A percentile compares a stretch with the other conserved stretches of the same genome.
These are phyloP conservation scores for Romanogobio albipinnatus DNA, from an alignment of 2,113 vertebrate species.

Conservation along the genomic window DNA sequence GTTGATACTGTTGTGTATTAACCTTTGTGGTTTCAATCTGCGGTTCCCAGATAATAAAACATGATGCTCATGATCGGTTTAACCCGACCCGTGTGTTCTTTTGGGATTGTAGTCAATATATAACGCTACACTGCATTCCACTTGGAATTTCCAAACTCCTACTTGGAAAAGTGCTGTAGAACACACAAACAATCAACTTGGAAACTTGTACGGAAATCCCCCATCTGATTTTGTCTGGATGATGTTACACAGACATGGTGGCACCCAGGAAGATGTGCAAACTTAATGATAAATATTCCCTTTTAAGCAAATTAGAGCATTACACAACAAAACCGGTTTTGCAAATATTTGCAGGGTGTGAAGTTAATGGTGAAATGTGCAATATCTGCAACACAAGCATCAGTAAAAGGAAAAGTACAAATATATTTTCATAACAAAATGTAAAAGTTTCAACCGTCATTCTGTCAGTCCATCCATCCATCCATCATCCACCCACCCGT, in stretches of 20 bases:
- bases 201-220: not conserved
- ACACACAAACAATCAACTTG: not conserved
- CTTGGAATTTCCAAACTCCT: not conserved
- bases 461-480: too few species aligned
- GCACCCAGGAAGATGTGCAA: not conserved
- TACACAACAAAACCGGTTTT: not conserved
- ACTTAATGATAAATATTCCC: not conserved
- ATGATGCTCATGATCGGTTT: not conserved
- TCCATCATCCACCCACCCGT: too few species aligned
- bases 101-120: not conserved
- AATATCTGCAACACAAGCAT: not conserved
- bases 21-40: not conserved
- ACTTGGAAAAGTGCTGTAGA: not conserved
- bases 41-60: slow-evolving; percentile 17
- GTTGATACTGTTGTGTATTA: not conserved
- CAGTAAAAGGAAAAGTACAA: not conserved
- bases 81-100: not conserved
- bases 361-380: not conserved
- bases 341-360: not conserved
- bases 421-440: not conserved
- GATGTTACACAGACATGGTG: not conserved
- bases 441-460: not conserved
- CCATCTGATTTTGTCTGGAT: not conserved
- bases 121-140: not conserved
- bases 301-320: not conserved